Conservation (phyloP, 2,797 vertebrate genomes). For the Phataginus tricuspis region DNA sequence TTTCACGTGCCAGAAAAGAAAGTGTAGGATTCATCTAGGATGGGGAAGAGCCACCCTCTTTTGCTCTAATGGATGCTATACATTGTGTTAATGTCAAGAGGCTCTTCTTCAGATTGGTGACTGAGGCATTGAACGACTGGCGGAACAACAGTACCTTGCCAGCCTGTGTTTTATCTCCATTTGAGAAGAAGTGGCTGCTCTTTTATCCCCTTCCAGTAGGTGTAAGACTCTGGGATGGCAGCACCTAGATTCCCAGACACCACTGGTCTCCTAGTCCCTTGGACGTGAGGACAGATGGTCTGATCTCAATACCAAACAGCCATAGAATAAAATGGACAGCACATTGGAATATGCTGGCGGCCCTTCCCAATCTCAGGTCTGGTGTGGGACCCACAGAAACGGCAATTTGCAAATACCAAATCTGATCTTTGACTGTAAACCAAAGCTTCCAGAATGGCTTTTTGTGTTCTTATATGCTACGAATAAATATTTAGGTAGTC, state of each 20-base stretch:
- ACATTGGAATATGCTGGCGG: neutral
- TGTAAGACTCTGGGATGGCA: fast-evolving
- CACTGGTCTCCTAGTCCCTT: neutral
- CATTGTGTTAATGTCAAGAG: neutral
- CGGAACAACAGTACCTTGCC: too few species aligned
- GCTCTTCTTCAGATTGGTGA: neutral
- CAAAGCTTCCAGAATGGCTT: neutral
- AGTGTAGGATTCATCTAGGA: neutral
- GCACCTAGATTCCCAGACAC: neutral
- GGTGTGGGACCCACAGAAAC: neutral
- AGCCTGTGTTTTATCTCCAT: neutral
- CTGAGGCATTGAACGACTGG: neutral
- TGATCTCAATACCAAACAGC: neutral
- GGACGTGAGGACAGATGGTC: neutral
- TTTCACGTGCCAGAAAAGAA: fast-evolving
- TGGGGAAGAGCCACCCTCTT: neutral
- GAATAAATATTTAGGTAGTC: neutral
- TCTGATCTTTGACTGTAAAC: neutral
- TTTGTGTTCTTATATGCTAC: neutral
- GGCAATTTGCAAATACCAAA: neutral
- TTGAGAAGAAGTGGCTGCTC: neutral
- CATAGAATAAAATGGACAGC: neutral
- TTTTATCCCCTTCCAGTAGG: neutral
- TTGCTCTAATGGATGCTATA: neutral
- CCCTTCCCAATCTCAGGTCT: neutral